Conservation (phyloP, 2,797 vertebrate species). For the Tokudaia tokunoshimensis region DNA sequence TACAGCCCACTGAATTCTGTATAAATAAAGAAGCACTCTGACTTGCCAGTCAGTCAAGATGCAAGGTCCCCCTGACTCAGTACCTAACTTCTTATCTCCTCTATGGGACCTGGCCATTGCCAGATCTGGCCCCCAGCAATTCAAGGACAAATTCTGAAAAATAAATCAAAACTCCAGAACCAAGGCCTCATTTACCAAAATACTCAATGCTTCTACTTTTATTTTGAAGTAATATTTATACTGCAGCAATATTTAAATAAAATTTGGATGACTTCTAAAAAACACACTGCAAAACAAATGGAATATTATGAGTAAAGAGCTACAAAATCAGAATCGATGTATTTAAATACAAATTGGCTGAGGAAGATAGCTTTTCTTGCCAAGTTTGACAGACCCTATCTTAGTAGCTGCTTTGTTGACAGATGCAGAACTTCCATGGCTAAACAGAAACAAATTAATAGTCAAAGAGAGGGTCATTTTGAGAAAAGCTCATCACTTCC, state of each 20-base stretch:
- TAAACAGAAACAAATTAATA: constrained; percentile 65
- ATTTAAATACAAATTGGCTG: constrained; percentile 69
- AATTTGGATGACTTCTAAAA: constrained; percentile 61
- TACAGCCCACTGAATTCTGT: too few relatives aligned
- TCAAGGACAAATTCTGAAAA: constrained; percentile 64
- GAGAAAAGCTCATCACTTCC: neutral
- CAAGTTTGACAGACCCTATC: constrained; percentile 58
- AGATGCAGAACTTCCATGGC: constrained; percentile 12
- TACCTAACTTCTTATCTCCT: too few relatives aligned
- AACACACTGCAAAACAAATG: constrained; percentile 59
- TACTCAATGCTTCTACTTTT: constrained; percentile 47
- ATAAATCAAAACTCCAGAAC: constrained; percentile 39
- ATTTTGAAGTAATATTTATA: constrained; percentile 51
- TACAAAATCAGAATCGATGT: constrained; percentile 67
- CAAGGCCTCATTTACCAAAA: constrained; percentile 47
- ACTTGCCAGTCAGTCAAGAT: too few relatives aligned
- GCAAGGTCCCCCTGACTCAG: too few relatives aligned
- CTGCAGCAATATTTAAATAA: constrained; percentile 47
- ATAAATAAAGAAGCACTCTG: too few relatives aligned
- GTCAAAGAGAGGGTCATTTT: neutral
- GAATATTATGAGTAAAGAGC: constrained; percentile 59
- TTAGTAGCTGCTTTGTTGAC: constrained; percentile 43
- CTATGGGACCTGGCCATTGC: too few relatives aligned
- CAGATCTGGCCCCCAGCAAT: neutral
- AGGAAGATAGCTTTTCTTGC: constrained; percentile 56